Percentiles rank a stretch among this genome's conserved stretches.
Conservation (phyloP, 2,888 invertebrate species). For the Frankliniella fusca region DNA sequence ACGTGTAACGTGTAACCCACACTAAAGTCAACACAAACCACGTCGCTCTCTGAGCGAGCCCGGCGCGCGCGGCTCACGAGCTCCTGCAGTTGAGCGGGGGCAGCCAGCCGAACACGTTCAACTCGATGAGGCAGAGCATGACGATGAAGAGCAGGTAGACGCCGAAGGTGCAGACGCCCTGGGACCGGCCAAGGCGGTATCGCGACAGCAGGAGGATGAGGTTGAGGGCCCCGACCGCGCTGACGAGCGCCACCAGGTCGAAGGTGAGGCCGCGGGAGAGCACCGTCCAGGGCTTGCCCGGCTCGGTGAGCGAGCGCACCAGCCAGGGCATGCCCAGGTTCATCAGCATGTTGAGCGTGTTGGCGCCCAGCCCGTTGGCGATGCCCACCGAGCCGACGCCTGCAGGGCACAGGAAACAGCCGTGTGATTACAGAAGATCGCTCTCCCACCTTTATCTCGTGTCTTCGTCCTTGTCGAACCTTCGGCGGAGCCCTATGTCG, state of each 20-base stretch:
- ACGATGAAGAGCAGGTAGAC: slow-evolving; percentile 69
- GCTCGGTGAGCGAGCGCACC: slow-evolving; percentile 60
- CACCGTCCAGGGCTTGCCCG: slow-evolving; percentile 56
- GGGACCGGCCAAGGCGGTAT: slow-evolving; percentile 63
- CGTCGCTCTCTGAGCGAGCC: not conserved
- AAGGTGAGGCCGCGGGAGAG: slow-evolving; percentile 77
- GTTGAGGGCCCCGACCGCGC: slow-evolving; percentile 69
- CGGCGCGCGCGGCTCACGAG: not conserved
- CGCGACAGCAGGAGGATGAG: slow-evolving; percentile 59
- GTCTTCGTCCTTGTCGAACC: too few relatives aligned
- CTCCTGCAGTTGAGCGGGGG: not conserved
- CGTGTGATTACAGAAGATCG: too few relatives aligned
- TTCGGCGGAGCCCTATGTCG: too few relatives aligned
- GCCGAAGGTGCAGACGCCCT: slow-evolving; percentile 62
- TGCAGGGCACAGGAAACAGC: not conserved
- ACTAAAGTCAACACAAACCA: too few relatives aligned
- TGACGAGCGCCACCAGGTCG: slow-evolving; percentile 70
- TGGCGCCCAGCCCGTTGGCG: slow-evolving; percentile 80
- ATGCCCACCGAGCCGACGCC: slow-evolving; percentile 83
- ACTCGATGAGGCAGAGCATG: slow-evolving; percentile 73
- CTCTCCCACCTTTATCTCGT: too few relatives aligned
- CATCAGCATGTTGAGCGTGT: slow-evolving; percentile 76
- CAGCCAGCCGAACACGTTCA: slow-evolving; percentile 57
- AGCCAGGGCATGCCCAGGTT: slow-evolving; percentile 84
- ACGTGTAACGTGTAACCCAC: too few relatives aligned